Evolutionary conservation across 2,888 invertebrate genomes (phyloP), one percentile per base, ranked within the genome.

Genomic region (Agrochola lota): DNA sequence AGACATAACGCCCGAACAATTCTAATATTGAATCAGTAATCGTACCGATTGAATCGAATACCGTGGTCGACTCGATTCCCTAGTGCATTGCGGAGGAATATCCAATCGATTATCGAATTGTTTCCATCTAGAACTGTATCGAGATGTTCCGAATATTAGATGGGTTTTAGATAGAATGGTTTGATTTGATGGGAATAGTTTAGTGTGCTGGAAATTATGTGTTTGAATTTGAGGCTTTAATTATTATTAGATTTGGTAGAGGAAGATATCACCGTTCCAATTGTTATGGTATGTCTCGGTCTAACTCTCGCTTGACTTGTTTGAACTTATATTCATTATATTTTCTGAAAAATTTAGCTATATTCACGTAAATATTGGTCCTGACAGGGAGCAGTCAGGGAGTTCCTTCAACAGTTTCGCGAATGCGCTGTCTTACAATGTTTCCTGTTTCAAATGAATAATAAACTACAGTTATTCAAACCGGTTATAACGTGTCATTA

Each of bases 41-140:
- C 85, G 83, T 81, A 71, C 74, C 81, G 78, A 85, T 87, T 88
- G 81, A 87, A 87, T 88, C 85, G 79, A 82, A 88, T 82, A 77
- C 81, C 68, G 71, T 62, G 77, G 77, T 76, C 80, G 77, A 81
- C 67, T 80, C 87, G 76, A 78, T 71, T 84, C 87, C 75, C 71
- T 46, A 60, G 73, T 78, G 83, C 81, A 76, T 86, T 85, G 84
- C 72, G 46, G 49, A 82, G 78, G 87, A 87, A 82, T 85, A 87
- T 87, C 78, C 64, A 78, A 87, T 87, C 81, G 87, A 88, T 83
- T 87, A 85, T 87, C 75, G 80, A 87, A 88, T 87, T 87, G 89
- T 87, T 89, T 82, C 83, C 77, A 74, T 78, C 59, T 75, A 59
- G 67, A 81, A 69, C 66, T 77, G 78, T 74, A 69, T 71, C 57